These are phyloP conservation scores for Micrasema minimum DNA, from an alignment of 1,140 invertebrate genomes.

Conservation along the genomic window DNA sequence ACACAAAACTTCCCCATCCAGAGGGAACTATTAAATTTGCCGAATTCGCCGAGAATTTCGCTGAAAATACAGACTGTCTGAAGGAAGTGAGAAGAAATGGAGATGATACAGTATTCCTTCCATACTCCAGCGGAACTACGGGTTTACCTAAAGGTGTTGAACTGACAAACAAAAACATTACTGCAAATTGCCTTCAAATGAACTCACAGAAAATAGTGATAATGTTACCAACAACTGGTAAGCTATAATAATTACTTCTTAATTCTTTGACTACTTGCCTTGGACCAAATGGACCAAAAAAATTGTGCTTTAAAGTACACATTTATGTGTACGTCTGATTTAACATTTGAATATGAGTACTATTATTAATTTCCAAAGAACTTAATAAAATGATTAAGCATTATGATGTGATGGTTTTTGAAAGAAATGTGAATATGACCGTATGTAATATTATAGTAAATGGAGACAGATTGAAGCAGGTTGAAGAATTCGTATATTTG, in stretches of 20 bases:
- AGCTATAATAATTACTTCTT: background rate
- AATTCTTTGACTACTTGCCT: background rate
- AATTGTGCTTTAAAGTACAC: no score
- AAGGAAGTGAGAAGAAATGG: conserved; percentile 59
- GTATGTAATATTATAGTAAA: no score
- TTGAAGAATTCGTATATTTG: no score
- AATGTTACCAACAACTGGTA: conserved; percentile 57
- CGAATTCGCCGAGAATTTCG: conserved; percentile 65
- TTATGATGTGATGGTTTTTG: no score
- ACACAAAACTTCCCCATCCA: conserved; percentile 58
- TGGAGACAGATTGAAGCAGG: no score
- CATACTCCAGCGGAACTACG: conserved; percentile 89
- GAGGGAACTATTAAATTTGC: conserved; percentile 68
- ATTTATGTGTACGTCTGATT: no score
- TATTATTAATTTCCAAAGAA: no score
- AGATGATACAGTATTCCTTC: conserved; percentile 68
- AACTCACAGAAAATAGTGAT: conserved; percentile 57
- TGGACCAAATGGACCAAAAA: background rate
- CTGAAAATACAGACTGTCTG: conserved; percentile 62
- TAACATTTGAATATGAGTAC: no score
- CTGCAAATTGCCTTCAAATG: conserved; percentile 67
- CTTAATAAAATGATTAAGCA: no score
- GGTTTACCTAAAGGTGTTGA: conserved; percentile 90
- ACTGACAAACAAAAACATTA: conserved; percentile 76
- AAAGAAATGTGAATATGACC: no score